Evolutionary conservation across 2,888 invertebrate genomes (phyloP).

Genomic region (Oxycera nigricornis): DNA sequence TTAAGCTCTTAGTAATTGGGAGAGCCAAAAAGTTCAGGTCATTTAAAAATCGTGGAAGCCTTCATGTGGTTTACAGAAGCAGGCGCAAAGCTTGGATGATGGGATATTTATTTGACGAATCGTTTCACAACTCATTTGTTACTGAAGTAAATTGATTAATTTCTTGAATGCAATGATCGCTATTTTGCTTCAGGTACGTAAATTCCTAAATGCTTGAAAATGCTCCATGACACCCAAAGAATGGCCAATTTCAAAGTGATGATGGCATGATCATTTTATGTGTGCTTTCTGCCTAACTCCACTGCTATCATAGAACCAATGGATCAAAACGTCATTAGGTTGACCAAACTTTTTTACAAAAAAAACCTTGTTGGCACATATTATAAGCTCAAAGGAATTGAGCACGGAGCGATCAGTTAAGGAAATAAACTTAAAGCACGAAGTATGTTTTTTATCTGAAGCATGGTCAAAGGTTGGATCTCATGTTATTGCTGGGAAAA

Average conservation of each 20-base stretch:
- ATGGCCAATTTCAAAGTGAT: constrained; percentile 41
- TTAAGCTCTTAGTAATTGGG: background rate
- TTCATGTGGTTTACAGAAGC: background rate
- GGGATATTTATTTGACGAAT: too few species aligned
- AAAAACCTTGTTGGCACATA: constrained; percentile 43
- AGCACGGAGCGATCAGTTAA: constrained; percentile 44
- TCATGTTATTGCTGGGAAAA: constrained; percentile 4
- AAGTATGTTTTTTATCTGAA: constrained; percentile 39
- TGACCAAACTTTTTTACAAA: constrained; percentile 43
- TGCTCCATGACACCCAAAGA: constrained; percentile 46
- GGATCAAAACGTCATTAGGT: constrained; percentile 47
- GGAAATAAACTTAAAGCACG: constrained; percentile 44
- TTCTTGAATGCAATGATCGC: background rate
- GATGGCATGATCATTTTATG: constrained; percentile 46
- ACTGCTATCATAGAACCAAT: constrained; percentile 48
- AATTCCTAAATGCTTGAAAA: constrained; percentile 46
- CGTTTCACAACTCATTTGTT: too few species aligned
- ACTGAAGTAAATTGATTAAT: background rate
- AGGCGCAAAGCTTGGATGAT: background rate
- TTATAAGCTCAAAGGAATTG: constrained; percentile 40
- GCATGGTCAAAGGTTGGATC: background rate
- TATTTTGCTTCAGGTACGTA: background rate
- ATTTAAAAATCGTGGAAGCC: background rate
- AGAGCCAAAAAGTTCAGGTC: background rate
- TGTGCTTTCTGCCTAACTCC: constrained; percentile 49